These are phyloP conservation scores for Tuberolachnus salignus DNA, from an alignment of 2,888 invertebrate species.

Conservation along the genomic window DNA sequence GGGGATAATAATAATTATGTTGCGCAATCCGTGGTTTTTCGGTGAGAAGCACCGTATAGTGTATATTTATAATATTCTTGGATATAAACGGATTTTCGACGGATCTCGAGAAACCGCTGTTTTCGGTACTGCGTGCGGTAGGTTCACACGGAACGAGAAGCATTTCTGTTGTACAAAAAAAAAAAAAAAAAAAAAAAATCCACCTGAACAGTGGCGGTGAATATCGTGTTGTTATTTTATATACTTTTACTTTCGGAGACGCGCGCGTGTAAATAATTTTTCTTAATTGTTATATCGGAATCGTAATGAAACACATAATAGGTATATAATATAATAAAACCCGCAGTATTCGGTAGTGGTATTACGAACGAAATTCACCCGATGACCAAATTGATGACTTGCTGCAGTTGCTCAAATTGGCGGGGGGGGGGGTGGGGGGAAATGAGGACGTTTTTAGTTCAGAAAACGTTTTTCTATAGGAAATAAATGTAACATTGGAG, in stretches of 20 bases:
- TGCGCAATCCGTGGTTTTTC: not conserved
- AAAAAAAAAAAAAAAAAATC: not conserved
- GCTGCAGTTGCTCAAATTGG: too few species aligned
- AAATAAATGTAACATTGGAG: too few species aligned
- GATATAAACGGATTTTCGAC: not conserved
- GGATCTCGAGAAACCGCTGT: constrained; percentile 20
- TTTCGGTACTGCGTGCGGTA: not conserved
- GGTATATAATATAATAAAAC: constrained; percentile 3
- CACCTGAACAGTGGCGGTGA: not conserved
- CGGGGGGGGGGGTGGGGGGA: too few species aligned
- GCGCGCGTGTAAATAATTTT: not conserved
- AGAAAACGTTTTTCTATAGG: too few species aligned
- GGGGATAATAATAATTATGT: too few species aligned
- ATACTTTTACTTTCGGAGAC: constrained; percentile 45
- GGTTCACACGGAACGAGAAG: constrained; percentile 42
- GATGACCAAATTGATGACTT: not conserved
- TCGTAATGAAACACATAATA: not conserved
- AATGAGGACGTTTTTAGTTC: too few species aligned
- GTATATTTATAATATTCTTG: too few species aligned
- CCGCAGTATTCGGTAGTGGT: not conserved
- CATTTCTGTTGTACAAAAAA: constrained; percentile 22
- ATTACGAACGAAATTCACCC: not conserved
- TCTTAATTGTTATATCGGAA: constrained; percentile 9
- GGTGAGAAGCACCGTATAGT: not conserved
- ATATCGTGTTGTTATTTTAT: not conserved